phyloP scores from a whole-genome alignment of 2,888 invertebrate genomes.

The Andrena flavipes region DNA sequence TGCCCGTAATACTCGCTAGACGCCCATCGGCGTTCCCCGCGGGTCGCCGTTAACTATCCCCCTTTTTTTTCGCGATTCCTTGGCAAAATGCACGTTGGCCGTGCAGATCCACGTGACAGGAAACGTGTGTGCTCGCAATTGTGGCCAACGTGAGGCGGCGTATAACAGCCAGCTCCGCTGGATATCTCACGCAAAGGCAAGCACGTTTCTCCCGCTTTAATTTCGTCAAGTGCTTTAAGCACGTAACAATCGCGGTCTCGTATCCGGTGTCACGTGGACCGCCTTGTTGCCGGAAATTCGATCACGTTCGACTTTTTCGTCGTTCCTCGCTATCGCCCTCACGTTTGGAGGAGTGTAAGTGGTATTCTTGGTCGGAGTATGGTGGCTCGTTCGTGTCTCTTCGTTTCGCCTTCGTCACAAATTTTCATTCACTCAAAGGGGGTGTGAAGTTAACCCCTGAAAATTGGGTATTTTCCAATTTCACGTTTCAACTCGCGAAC shows the following conservation, averaged over 20 bases:
- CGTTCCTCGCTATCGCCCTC: not conserved
- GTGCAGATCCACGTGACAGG: constrained; percentile 53
- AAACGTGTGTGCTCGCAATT: constrained; percentile 55
- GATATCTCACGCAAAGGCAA: constrained; percentile 54
- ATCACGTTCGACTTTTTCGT: constrained; percentile 43
- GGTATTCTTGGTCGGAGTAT: no score
- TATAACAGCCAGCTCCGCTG: constrained; percentile 43
- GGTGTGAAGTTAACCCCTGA: no score
- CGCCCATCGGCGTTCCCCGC: not conserved
- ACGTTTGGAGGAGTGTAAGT: not conserved
- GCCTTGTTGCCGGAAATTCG: constrained; percentile 48
- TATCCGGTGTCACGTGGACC: constrained; percentile 50
- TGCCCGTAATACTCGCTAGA: no score
- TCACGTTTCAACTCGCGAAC: no score
- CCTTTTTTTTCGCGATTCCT: constrained; percentile 18
- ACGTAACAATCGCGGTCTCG: constrained; percentile 50
- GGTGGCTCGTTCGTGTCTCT: no score
- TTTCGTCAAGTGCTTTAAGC: constrained; percentile 62
- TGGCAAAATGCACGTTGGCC: not conserved
- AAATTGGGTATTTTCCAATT: no score
- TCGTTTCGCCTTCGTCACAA: no score
- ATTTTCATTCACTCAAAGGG: no score
- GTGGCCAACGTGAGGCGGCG: constrained; percentile 57
- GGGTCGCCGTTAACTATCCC: not conserved
- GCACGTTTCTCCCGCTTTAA: constrained; percentile 55